A percentile compares a stretch with the other conserved stretches of the same genome.
Conservation (phyloP, 35 echinoderm and acorn worm genomes). For the Acanthaster planci region DNA sequence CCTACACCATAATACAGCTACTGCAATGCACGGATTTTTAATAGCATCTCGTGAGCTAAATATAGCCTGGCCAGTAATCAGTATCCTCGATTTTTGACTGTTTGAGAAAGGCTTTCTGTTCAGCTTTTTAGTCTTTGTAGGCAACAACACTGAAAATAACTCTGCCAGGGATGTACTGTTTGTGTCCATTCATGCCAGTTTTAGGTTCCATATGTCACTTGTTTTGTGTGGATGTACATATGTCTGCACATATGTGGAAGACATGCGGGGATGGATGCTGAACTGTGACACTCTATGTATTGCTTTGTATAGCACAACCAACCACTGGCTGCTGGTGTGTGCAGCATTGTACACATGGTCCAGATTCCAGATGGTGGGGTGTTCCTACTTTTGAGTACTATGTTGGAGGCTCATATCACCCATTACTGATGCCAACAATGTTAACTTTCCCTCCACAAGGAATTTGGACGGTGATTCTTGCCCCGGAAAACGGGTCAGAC, state of each 20-base stretch:
- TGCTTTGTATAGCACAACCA: constrained; percentile 13
- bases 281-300: constrained; percentile 31
- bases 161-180: constrained; percentile 15
- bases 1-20: constrained; percentile 58
- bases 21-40: constrained; percentile 66
- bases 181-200: constrained; percentile 21
- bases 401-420: neutral
- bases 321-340: constrained; percentile 5
- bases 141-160: too few species aligned
- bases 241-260: constrained; percentile 6
- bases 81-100: constrained; percentile 16
- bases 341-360: constrained; percentile 19
- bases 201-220: constrained; percentile 18
- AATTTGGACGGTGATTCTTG: constrained; percentile 98
- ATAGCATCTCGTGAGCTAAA: constrained; percentile 56
- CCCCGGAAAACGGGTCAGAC: constrained; percentile 85
- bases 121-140: too few species aligned
- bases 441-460: constrained; percentile 97
- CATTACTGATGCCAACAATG: constrained; percentile 59
- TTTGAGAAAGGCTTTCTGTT: neutral
- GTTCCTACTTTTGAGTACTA: constrained; percentile 6
- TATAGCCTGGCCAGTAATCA: constrained; percentile 48
- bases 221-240: constrained; percentile 35
- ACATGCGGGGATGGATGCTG: constrained; percentile 31
- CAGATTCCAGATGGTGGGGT: constrained; percentile 37